phyloP scores from a whole-genome alignment of 2,888 invertebrate genomes.

The Callimorpha dominula region DNA sequence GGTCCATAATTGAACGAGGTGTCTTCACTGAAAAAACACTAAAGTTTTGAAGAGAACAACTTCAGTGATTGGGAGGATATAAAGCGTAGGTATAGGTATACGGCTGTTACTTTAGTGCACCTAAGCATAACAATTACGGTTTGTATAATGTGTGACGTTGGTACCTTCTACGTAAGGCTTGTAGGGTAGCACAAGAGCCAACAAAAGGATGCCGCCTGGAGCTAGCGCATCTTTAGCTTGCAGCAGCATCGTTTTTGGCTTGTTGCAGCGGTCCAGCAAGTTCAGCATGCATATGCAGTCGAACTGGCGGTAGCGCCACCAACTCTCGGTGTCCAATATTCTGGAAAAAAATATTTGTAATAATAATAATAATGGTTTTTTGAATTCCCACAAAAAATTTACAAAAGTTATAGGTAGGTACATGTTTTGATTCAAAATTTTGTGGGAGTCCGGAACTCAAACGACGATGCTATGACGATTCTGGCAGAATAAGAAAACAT shows the following conservation, averaged over 20 bases:
- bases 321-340: slow-evolving; percentile 89
- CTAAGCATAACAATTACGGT: not conserved
- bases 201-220: slow-evolving; percentile 91
- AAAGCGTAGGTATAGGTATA: not conserved
- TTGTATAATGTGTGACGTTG: not conserved
- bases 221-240: slow-evolving; percentile 91
- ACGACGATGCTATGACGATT: no score
- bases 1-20: not conserved
- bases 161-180: slow-evolving; percentile 97
- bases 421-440: no score
- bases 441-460: no score
- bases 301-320: slow-evolving; percentile 89
- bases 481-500: no score
- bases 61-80: not conserved
- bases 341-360: slow-evolving; percentile 70
- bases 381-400: no score
- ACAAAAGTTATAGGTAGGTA: no score
- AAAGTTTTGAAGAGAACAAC: not conserved
- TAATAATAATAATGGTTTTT: no score
- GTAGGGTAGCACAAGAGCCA: slow-evolving; percentile 98
- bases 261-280: slow-evolving; percentile 96
- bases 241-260: slow-evolving; percentile 92
- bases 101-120: not conserved
- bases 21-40: not conserved
- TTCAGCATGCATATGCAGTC: slow-evolving; percentile 96